A percentile compares a stretch with the other conserved stretches of the same genome.
Conservation (phyloP, 2,113 vertebrate species). For the Centrocercus urophasianus region DNA sequence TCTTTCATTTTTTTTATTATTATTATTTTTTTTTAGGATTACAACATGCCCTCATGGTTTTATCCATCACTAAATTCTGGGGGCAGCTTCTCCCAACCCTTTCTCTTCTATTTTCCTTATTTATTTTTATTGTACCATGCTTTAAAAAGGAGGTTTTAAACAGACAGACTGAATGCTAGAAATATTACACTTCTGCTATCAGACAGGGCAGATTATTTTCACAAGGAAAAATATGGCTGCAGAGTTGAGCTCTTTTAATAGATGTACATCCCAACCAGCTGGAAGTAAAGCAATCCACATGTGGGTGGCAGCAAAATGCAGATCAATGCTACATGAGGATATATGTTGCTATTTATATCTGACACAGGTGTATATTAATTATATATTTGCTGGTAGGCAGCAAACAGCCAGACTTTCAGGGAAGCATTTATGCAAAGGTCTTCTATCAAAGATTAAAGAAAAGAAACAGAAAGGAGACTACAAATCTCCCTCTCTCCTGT, state of each 20-base stretch:
- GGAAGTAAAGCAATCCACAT: not conserved
- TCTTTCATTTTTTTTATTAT: not conserved
- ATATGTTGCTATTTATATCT: not conserved
- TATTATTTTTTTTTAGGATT: accelerated
- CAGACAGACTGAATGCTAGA: not conserved
- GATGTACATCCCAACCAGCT: not conserved
- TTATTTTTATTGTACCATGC: not conserved
- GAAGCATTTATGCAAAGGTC: not conserved
- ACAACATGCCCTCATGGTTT: accelerated
- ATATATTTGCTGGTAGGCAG: not conserved
- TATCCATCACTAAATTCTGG: not conserved
- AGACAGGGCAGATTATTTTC: not conserved
- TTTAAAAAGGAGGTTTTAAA: not conserved
- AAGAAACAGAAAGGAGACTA: not conserved
- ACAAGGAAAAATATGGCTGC: not conserved
- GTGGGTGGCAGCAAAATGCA: not conserved
- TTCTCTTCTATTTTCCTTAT: not conserved
- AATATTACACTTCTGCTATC: not conserved
- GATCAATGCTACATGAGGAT: not conserved
- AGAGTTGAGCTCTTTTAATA: not conserved
- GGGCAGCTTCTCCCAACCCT: accelerated
- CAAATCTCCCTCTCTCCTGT: not conserved
- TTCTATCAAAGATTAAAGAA: not conserved
- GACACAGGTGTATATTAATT: not conserved
- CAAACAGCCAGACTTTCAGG: not conserved